Percentiles rank a stretch among this genome's conserved stretches.
These are phyloP conservation scores for Drosophila teissieri DNA, from an alignment of 1,140 invertebrate genomes.

Conservation along the genomic window DNA sequence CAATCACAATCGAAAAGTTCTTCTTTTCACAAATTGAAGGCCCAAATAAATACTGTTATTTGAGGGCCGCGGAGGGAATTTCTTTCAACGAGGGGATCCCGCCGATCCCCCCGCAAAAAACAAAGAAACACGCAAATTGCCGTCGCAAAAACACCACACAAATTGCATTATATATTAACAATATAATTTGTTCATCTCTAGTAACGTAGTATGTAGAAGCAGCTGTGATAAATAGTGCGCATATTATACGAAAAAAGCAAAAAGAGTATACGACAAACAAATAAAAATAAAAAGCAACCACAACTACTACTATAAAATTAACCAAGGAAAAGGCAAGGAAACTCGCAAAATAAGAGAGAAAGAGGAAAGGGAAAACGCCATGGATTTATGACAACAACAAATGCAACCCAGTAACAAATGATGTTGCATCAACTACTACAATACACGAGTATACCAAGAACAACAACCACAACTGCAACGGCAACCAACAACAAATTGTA, in stretches of 20 bases:
- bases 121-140: slow-evolving; percentile 13
- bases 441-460: slow-evolving; percentile 57
- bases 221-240: slow-evolving; percentile 84
- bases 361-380: slow-evolving; percentile 43
- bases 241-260: slow-evolving; percentile 77
- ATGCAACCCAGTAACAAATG: slow-evolving; percentile 44
- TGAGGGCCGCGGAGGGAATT: slow-evolving; percentile 14
- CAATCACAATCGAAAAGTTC: neutral
- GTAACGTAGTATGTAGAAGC: slow-evolving; percentile 80
- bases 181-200: slow-evolving; percentile 54
- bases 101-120: slow-evolving; percentile 34
- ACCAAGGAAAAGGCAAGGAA: slow-evolving; percentile 25
- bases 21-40: neutral
- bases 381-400: slow-evolving; percentile 77
- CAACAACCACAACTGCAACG: slow-evolving; percentile 44
- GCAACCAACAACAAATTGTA: slow-evolving; percentile 70
- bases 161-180: slow-evolving; percentile 10
- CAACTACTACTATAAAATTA: slow-evolving; percentile 20
- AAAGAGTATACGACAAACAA: slow-evolving; percentile 53
- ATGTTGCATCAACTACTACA: slow-evolving; percentile 38
- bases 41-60: slow-evolving; percentile 11
- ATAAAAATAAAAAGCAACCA: slow-evolving; percentile 15
- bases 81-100: slow-evolving; percentile 48
- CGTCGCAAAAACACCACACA: slow-evolving; percentile 45
- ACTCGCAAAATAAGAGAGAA: neutral